Conservation (phyloP, 2,888 invertebrate species). For the Phyto melanocephala region DNA sequence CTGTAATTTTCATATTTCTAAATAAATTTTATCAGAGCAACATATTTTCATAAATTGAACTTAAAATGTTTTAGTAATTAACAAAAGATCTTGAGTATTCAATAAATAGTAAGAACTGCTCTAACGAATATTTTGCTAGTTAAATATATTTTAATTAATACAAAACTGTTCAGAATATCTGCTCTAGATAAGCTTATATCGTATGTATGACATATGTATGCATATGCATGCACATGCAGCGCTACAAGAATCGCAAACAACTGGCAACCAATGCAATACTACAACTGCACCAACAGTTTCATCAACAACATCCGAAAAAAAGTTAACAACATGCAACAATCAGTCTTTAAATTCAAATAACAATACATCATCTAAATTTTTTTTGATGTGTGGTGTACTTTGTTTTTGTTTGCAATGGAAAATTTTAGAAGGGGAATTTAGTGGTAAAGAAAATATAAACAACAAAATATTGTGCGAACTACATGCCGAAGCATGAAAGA, state of each 20-base stretch:
- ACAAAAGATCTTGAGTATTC: too few relatives aligned
- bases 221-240: neutral
- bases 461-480: constrained; percentile 43
- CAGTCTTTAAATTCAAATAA: constrained; percentile 62
- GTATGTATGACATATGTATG: neutral
- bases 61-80: too few relatives aligned
- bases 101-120: too few relatives aligned
- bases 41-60: too few relatives aligned
- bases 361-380: constrained; percentile 59
- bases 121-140: too few relatives aligned
- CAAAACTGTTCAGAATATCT: too few relatives aligned
- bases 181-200: neutral
- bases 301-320: constrained; percentile 62
- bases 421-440: constrained; percentile 2
- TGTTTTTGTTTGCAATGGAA: constrained; percentile 20
- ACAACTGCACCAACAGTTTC: constrained; percentile 32
- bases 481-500: constrained; percentile 42
- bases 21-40: too few relatives aligned
- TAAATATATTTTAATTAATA: too few relatives aligned
- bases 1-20: too few relatives aligned
- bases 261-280: constrained; percentile 7
- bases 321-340: constrained; percentile 69
- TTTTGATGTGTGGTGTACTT: neutral
- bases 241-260: constrained; percentile 31
- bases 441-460: constrained; percentile 26